These are phyloP conservation scores for Pycnomerus fuliginosus DNA, from an alignment of 2,888 invertebrate genomes.

Conservation along the genomic window DNA sequence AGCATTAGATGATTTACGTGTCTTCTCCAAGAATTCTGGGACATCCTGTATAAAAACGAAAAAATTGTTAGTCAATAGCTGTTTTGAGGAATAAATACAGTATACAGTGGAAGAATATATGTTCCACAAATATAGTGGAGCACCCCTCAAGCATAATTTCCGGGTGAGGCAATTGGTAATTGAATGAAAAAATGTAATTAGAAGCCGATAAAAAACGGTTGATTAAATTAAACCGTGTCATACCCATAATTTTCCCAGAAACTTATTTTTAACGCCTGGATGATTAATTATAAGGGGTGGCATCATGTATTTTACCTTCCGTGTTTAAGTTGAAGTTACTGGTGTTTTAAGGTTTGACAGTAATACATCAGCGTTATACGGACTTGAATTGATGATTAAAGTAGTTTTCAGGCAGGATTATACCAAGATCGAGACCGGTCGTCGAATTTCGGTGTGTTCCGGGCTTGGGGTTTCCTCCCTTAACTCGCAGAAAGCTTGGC, in stretches of 20 bases:
- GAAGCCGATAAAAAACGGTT: background rate
- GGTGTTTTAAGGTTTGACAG: slow-evolving; percentile 32
- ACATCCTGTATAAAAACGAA: too few relatives aligned
- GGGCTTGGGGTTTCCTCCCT: slow-evolving; percentile 46
- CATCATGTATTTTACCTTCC: background rate
- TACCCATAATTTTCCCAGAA: slow-evolving; percentile 1
- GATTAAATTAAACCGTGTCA: background rate
- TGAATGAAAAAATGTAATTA: background rate
- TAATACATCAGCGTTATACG: slow-evolving; percentile 23
- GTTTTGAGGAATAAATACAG: too few relatives aligned
- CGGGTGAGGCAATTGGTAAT: too few relatives aligned
- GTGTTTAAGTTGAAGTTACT: slow-evolving; percentile 21
- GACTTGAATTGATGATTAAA: slow-evolving; percentile 44
- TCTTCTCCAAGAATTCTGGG: too few relatives aligned
- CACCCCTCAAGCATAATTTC: too few relatives aligned
- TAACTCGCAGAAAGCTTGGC: slow-evolving; percentile 47
- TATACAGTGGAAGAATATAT: too few relatives aligned
- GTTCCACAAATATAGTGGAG: too few relatives aligned
- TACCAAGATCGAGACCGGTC: too few relatives aligned
- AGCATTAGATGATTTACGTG: too few relatives aligned
- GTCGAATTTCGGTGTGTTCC: too few relatives aligned
- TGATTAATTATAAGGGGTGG: slow-evolving; percentile 14
- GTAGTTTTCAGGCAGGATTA: too few relatives aligned
- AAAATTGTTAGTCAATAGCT: too few relatives aligned
- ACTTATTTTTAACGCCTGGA: slow-evolving; percentile 10